Base-by-base conservation (phyloP, 1,140 invertebrate species). In the Drosophila orosa region DNA sequence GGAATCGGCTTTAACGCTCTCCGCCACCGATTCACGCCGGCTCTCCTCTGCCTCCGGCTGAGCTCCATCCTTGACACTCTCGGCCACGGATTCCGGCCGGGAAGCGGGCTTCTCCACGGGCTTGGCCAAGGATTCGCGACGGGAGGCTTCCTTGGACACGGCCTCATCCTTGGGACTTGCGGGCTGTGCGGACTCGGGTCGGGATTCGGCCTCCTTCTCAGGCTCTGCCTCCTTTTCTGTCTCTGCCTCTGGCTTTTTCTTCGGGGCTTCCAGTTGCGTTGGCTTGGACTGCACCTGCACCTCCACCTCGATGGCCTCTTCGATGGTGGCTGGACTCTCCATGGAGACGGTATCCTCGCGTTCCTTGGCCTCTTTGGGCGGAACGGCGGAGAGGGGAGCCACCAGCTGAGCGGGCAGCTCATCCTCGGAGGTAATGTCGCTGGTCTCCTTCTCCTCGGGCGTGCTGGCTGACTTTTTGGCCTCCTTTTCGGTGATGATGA, bases 341-440 rank as follows among this genome's bases (percentile, higher is more conserved):
- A 91, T 47, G 15, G 91, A 92, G 8, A 73, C 48, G 3, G 91
- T 92, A 24, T 92, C 91, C 35, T 91, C 90, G 0, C 63, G 75
- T 1, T 92, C 83, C 39, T 91, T 90, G 2, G 52, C 37, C 25
- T 87, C 80, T n/a, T 74, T 73, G 0, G 66, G 47, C 4, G 40
- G 35, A 35, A 48, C 40, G 3, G 22, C 39, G 13, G 61, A 15
- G n/a, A 54, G 50, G 1, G 78, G 42, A 29, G 80, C 71, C 8
- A 55, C 59, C 39, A 86, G 42, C 40, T 90, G 90, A 0, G 54
- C 80, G 1, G 91, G 91, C 10, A 92, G 37, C 24, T 92, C 91
- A 45, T 91, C 91, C 33, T 92, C 91, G 4, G 91, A 92, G 17
- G 91, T 92, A 10, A 91, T 85, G n/a, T 91, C 91, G 44, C 91